Conservation (phyloP, 2,797 vertebrate species). For the Tolypeutes matacus region DNA sequence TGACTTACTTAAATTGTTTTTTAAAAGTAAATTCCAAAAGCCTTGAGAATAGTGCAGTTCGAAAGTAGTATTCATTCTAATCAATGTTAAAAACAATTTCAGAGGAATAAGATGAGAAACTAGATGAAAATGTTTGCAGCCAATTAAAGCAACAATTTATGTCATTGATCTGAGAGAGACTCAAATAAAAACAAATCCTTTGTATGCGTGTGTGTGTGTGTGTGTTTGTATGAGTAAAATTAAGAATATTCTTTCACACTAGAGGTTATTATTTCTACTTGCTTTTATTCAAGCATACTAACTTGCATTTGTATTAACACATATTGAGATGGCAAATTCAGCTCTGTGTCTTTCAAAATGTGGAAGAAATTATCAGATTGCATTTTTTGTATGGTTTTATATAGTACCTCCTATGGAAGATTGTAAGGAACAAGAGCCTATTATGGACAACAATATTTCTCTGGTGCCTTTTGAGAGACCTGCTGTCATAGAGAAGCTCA, state of each 20-base stretch:
- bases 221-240: not conserved
- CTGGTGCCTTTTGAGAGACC: conserved; percentile 96
- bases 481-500: conserved; percentile 97
- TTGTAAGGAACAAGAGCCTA: conserved; percentile 93
- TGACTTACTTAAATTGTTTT: conserved; percentile 56
- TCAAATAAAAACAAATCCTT: conserved; percentile 45
- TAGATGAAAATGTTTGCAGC: conserved; percentile 44
- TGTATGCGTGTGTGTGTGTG: not conserved
- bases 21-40: conserved; percentile 61
- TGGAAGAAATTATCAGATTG: conserved; percentile 86
- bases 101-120: conserved; percentile 68
- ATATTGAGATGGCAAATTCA: conserved; percentile 11
- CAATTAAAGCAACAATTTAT: conserved; percentile 29
- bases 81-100: conserved; percentile 66
- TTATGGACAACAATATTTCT: conserved; percentile 93
- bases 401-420: conserved; percentile 93
- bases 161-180: conserved; percentile 59
- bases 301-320: conserved; percentile 25
- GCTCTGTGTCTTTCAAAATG: conserved; percentile 61
- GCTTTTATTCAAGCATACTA: conserved; percentile 46
- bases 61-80: conserved; percentile 73
- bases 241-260: conserved; percentile 12
- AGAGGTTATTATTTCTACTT: conserved; percentile 20
- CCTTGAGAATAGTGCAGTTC: conserved; percentile 58
- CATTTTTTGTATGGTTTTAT: conserved; percentile 87